Base-by-base conservation (phyloP, 1,140 invertebrate genomes). In the Scaptomyza pallida region DNA sequence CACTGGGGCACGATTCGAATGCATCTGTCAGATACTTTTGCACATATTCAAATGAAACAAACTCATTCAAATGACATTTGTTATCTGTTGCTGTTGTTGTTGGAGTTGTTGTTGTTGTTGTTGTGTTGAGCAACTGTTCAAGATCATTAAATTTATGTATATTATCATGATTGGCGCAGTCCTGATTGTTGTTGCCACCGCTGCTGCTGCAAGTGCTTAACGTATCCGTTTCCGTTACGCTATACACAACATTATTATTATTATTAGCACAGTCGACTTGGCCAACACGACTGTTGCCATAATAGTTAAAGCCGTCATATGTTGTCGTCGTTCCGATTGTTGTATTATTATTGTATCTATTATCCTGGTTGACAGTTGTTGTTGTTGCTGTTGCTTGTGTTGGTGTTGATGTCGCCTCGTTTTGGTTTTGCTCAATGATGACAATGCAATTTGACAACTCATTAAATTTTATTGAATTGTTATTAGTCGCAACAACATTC, bases 371-470 rank as follows among this genome's bases (percentile, higher is more conserved):
- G 43, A 9, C 62, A 43, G 54, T 35, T 57, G 69, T 19, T 57
- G 62, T 17, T 37, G 21, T 9, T 23, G 55, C 30, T 50, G 12
- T n/a, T 21, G 57, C 10, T 41, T 51, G 10, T 51, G 65, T n/a
- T 21, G 57, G 8, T 41, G 56, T 15, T 51, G 65, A 13, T 37
- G 41, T 41, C 44, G 61, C 67, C 56, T 69, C 79, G 51, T 62
- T 77, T 67, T 78, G 86, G 75, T 68, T 86, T 51, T 83, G 80
- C 67, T 90, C 89, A 65, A 89, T 91, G 72, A 90, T 91, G 50
- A 90, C 90, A 78, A 91, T 91, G 81, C 90, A 91, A 89, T 91
- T 90, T 72, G 90, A 91, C 80, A 91, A 80, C 76, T 91, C 90
- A 81, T 91, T 91, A 89, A 90, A 91, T 79, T 91, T 90, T 75